Evolutionary conservation across 2,797 vertebrate genomes (phyloP), one percentile per base, ranked within the genome.

Genomic region (Anabas testudineus): DNA sequence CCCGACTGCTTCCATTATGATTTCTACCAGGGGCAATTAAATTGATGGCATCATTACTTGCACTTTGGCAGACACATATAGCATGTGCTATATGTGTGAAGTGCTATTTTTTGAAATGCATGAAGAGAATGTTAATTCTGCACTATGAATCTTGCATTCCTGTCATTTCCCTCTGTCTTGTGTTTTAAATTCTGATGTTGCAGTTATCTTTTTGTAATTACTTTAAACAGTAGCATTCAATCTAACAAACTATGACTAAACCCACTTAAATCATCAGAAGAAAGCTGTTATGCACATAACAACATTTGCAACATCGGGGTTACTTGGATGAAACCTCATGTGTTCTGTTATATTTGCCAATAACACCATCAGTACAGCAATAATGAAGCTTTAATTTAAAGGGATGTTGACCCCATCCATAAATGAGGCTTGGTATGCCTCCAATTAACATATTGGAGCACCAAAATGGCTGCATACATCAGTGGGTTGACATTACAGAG

Each of bases 361-460:
- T 58, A 66, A 53, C 19, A 37, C 19, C 3, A 3, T 62, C 62
- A 67, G 81, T 57, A 46, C 47, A 57, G 59, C 46, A 65, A 36
- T 61, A 46, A 48, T 70, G 49, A 53, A 39, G 71, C 53, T 59
- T 66, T 78, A 56, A 80, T 87, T 81, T 75, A 76, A 76, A 84
- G 24, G 59, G 76, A 81, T 71, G 55, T 59, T 74, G 66, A 84
- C 76, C 69, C 41, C 21, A 42, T 68, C 56, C 39, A 59, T 61
- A 79, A 84, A 80, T 58, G 53, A 72, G 72, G 21, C 49, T 56
- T 32, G n/a, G 75, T 62, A 70, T 73, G 71, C 66, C 55, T 78
- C 56, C 57, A 80, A 80, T 82, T 85, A 86, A 75, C 73, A 80
- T 78, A 72, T 43, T 64, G 68, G 51, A 81, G 66, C 63, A 70